These are phyloP conservation scores for Plebejus anna DNA, from an alignment of 2,888 invertebrate genomes.

Conservation along the genomic window DNA sequence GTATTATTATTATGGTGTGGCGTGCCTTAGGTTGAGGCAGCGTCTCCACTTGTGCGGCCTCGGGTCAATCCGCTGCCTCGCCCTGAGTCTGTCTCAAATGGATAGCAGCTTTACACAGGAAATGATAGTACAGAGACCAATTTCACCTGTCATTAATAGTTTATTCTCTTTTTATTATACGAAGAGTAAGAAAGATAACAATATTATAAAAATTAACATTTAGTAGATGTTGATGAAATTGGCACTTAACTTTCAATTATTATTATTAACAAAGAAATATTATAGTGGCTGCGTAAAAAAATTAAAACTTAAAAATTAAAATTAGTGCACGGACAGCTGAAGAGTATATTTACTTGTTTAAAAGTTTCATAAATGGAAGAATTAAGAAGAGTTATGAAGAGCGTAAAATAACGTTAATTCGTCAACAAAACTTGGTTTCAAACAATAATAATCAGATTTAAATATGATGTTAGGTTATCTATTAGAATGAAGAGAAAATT, in stretches of 20 bases:
- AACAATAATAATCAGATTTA: neutral
- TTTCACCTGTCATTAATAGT: neutral
- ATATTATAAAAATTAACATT: neutral
- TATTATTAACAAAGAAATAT: neutral
- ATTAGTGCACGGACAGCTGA: neutral
- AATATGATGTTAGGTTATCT: too few relatives aligned
- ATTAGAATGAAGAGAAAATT: too few relatives aligned
- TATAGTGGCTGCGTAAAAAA: neutral
- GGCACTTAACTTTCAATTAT: neutral
- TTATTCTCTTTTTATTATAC: neutral
- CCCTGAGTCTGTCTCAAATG: too few relatives aligned
- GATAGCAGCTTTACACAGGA: neutral
- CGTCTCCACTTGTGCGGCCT: too few relatives aligned
- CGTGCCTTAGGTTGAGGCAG: too few relatives aligned
- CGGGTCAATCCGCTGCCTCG: too few relatives aligned
- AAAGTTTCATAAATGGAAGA: neutral
- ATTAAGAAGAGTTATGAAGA: neutral
- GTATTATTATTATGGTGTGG: too few relatives aligned
- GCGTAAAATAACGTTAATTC: neutral
- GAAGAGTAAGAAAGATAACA: neutral
- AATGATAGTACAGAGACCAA: neutral
- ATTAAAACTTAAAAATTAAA: neutral
- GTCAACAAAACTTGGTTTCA: constrained; percentile 12
- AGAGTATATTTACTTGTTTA: neutral
- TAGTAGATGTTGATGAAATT: neutral